phyloP scores from a whole-genome alignment of 1,140 invertebrate species.

The Lepidurus apus region DNA sequence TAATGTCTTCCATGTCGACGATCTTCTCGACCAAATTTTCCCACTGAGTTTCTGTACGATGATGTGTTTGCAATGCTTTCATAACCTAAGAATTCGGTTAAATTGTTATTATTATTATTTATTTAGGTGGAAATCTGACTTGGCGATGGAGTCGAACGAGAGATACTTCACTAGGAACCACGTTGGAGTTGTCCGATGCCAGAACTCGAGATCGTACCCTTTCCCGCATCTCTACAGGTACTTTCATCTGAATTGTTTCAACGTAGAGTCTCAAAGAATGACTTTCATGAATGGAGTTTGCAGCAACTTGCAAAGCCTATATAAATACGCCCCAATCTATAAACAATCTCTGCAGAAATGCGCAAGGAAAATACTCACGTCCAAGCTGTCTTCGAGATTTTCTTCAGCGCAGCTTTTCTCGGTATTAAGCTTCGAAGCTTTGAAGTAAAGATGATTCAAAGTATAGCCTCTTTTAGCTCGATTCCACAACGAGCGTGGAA shows the following conservation, averaged over 20 bases:
- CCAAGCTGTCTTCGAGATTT: conserved; percentile 86
- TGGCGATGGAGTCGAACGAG: conserved; percentile 74
- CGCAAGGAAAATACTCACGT: conserved; percentile 54
- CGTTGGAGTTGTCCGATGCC: background rate
- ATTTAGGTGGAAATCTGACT: conserved; percentile 42
- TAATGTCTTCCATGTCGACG: conserved; percentile 75
- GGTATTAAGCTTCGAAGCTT: conserved; percentile 91
- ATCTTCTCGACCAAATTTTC: conserved; percentile 69
- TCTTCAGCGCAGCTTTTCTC: conserved; percentile 97
- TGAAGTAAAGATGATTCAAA: conserved; percentile 88
- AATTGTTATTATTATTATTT: background rate
- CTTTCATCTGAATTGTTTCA: conserved; percentile 84
- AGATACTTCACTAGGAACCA: conserved; percentile 64
- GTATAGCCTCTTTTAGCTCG: conserved; percentile 68
- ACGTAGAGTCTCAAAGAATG: conserved; percentile 49
- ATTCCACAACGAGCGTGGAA: conserved; percentile 84
- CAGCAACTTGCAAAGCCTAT: conserved; percentile 31
- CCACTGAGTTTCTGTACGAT: conserved; percentile 90
- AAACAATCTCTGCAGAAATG: no score
- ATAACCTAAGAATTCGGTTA: conserved; percentile 56
- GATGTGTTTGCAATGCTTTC: conserved; percentile 77
- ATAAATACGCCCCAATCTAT: background rate
- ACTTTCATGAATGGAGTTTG: conserved; percentile 42
- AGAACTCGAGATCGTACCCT: conserved; percentile 47
- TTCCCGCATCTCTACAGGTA: conserved; percentile 68